Evolutionary conservation across 1,140 invertebrate genomes (phyloP), one percentile per base, ranked within the genome.

Genomic region (Batillaria attramentaria): DNA sequence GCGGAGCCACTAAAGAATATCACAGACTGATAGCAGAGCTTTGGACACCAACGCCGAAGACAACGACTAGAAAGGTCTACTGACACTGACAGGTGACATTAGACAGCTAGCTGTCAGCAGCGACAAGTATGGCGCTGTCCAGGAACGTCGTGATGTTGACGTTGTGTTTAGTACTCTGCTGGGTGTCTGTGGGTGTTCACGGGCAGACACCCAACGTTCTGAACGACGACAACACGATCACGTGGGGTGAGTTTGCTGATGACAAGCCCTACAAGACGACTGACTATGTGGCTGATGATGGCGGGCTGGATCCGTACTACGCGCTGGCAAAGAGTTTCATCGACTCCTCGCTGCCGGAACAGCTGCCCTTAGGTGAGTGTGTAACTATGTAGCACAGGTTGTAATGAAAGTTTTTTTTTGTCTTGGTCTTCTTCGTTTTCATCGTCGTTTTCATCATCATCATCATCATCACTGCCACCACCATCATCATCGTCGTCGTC

Each of bases 281-380:
- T 80, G 80, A 42, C 35, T 75, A 75, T 57, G 28, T 16, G 20
- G 73, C 73, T 35, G 80, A 84, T n/a, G 75, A 83, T 57, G 83
- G 83, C 24, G 81, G 84, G 28, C 77, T 86, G 72, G 83, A 79
- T 33, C 80, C 83, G 0, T 65, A 85, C 35, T 85, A 77, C 57
- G 76, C 81, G 41, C 79, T 86, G 50, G 84, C 83, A 18, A 57
- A 74, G 20, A 85, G 81, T 46, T 83, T 86, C 57, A 84, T 85
- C 35, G 80, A 82, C 57, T 80, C 78, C 10, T 78, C 79, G 4
- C 50, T 86, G n/a, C 83, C 85, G 6, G 78, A 79, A 8, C 72
- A 57, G 0, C 54, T 86, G 72, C 82, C 84, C 24, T 60, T 68
- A 28, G 77, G 81, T 82, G 43, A 77, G 74, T 57, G 13, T 31